Percentiles rank a stretch among this genome's conserved stretches.
Evolutionary conservation across 2,113 vertebrate genomes (phyloP).

Genomic region (Heliornis fulica): DNA sequence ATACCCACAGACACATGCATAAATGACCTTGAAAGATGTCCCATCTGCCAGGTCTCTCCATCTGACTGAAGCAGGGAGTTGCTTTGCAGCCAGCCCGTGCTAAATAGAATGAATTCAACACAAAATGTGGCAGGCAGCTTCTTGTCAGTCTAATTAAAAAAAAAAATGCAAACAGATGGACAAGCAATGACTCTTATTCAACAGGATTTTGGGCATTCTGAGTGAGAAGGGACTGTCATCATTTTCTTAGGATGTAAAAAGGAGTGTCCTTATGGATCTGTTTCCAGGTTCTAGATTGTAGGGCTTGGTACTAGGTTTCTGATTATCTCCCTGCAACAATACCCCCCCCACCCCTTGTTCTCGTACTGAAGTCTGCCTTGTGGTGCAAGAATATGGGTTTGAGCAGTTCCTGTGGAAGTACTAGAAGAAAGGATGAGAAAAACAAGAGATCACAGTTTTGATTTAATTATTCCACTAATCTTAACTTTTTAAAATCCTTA

Average conservation of each 20-base stretch:
- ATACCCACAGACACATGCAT: slow-evolving; percentile 23
- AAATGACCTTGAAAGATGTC: slow-evolving; percentile 42
- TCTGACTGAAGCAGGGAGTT: slow-evolving; percentile 14
- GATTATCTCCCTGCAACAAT: background rate
- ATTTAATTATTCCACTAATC: background rate
- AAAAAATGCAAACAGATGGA: slow-evolving; percentile 59
- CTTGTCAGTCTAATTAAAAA: slow-evolving; percentile 53
- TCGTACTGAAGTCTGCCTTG: background rate
- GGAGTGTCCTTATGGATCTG: background rate
- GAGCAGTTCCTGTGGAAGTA: background rate
- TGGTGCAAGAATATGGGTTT: background rate
- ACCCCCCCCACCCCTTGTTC: background rate
- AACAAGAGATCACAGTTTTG: background rate
- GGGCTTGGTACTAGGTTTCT: background rate
- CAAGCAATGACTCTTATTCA: slow-evolving; percentile 28
- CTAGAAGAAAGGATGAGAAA: background rate
- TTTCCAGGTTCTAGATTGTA: background rate
- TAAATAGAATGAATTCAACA: slow-evolving; percentile 51
- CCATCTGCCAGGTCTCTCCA: slow-evolving; percentile 54
- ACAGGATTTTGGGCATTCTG: background rate
- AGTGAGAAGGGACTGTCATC: slow-evolving; percentile 6
- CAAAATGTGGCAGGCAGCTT: slow-evolving; percentile 24
- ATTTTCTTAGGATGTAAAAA: background rate
- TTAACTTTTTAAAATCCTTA: background rate
- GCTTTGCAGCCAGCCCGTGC: slow-evolving; percentile 40